Conservation (phyloP, 1,140 invertebrate genomes). For the Cydia splendana region DNA sequence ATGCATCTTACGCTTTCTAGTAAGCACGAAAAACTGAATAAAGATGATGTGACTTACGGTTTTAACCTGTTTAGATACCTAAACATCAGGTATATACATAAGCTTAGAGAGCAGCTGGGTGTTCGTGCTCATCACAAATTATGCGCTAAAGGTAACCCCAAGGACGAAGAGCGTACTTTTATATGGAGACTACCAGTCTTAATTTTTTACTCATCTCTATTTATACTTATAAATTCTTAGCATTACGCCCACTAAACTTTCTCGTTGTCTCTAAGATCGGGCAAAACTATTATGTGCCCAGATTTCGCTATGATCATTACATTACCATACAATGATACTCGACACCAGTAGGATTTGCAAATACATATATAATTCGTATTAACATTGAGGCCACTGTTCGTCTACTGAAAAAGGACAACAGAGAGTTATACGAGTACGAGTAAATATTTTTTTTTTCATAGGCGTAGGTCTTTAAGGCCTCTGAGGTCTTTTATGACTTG, state of each 20-base stretch:
- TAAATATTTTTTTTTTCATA: no score
- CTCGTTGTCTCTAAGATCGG: not conserved
- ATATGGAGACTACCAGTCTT: not conserved
- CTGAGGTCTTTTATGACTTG: no score
- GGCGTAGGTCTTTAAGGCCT: no score
- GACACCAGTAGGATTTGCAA: slow-evolving; percentile 28
- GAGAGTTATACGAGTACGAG: no score
- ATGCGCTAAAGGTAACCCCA: no score
- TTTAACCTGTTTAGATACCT: no score
- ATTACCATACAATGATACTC: slow-evolving; percentile 1
- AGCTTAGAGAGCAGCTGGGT: no score
- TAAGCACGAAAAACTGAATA: no score
- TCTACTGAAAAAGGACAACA: not conserved
- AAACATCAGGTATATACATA: no score
- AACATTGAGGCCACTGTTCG: not conserved
- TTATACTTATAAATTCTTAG: not conserved
- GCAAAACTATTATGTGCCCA: not conserved
- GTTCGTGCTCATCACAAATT: no score
- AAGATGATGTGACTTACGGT: no score
- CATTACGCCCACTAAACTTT: not conserved
- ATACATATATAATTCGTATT: slow-evolving; percentile 26
- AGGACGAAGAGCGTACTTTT: not conserved
- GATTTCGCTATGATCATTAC: slow-evolving; percentile 11
- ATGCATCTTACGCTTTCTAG: no score
- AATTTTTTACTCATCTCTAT: not conserved